Percentiles rank a stretch among this genome's conserved stretches.
Evolutionary conservation across 1,140 invertebrate species (phyloP).

Genomic region (Caenorhabditis elegans): DNA sequence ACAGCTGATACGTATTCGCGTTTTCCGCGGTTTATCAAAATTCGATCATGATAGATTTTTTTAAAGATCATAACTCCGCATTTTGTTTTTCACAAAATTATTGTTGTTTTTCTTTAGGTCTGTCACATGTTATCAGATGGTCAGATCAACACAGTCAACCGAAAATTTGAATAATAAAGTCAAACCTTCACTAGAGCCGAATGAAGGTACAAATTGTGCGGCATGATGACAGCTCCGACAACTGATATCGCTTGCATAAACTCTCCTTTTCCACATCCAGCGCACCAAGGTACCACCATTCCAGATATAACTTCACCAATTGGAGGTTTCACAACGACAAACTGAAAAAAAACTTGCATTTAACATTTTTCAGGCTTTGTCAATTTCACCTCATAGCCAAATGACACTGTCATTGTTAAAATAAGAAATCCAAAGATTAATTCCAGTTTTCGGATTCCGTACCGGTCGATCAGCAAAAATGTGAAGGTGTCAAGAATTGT

Average conservation of each 20-base stretch:
- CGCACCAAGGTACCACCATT: conserved; percentile 80
- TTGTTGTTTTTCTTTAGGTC: too few relatives aligned
- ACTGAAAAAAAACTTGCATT: conserved; percentile 48
- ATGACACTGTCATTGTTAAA: conserved; percentile 81
- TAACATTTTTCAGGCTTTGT: neutral
- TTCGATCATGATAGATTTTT: too few relatives aligned
- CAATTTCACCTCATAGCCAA: conserved; percentile 80
- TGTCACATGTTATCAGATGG: too few relatives aligned
- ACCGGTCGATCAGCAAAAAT: conserved; percentile 86
- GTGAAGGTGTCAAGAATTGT: conserved; percentile 88
- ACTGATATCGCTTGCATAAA: conserved; percentile 83
- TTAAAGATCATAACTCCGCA: too few relatives aligned
- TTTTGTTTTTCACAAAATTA: too few relatives aligned
- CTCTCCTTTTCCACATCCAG: conserved; percentile 74
- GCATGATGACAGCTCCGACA: conserved; percentile 90
- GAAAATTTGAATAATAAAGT: too few relatives aligned
- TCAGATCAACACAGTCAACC: too few relatives aligned
- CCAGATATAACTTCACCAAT: conserved; percentile 73
- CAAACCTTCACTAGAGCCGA: conserved; percentile 85
- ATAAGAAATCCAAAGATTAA: conserved; percentile 83
- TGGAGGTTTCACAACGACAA: conserved; percentile 71
- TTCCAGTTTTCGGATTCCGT: conserved; percentile 85
- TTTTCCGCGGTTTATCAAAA: too few relatives aligned
- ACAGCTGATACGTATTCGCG: too few relatives aligned
- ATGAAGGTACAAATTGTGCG: conserved; percentile 90